Percentiles rank a stretch among this genome's conserved stretches.
These are phyloP conservation scores for Furnarius figulus DNA, from an alignment of 2,113 vertebrate genomes.

Conservation along the genomic window DNA sequence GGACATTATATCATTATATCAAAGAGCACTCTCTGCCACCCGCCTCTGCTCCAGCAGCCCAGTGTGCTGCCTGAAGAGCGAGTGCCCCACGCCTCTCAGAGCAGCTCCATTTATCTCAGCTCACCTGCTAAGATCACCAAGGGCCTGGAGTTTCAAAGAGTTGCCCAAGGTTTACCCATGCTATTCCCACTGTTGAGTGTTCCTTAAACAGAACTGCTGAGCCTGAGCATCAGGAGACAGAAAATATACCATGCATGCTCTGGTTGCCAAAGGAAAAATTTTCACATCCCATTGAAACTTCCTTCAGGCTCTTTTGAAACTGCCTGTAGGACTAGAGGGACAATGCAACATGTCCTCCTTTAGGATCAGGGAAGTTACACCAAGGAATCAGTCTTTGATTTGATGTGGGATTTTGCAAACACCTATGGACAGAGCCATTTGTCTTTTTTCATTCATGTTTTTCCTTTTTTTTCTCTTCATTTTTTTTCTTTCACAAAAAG, in stretches of 20 bases:
- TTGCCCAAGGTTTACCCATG: not conserved
- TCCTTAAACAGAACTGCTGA: not conserved
- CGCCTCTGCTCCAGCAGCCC: not conserved
- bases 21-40: conserved; percentile 56
- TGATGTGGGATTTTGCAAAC: not conserved
- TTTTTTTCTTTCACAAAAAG: not conserved
- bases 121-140: conserved; percentile 66
- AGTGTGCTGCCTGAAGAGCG: not conserved
- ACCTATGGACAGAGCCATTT: not conserved
- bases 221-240: not conserved
- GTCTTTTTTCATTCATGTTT: not conserved
- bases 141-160: conserved; percentile 56
- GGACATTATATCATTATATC: conserved; percentile 49
- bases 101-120: conserved; percentile 39
- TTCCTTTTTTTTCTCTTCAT: not conserved
- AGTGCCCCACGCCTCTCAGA: not conserved
- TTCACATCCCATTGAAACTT: not conserved
- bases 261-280: not conserved
- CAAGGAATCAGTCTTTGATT: not conserved
- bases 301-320: not conserved
- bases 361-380: not conserved
- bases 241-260: not conserved
- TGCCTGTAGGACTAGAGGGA: not conserved
- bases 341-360: not conserved
- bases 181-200: not conserved